Conservation (phyloP, 2,888 invertebrate genomes). For the Didymodactylos carnosus region DNA sequence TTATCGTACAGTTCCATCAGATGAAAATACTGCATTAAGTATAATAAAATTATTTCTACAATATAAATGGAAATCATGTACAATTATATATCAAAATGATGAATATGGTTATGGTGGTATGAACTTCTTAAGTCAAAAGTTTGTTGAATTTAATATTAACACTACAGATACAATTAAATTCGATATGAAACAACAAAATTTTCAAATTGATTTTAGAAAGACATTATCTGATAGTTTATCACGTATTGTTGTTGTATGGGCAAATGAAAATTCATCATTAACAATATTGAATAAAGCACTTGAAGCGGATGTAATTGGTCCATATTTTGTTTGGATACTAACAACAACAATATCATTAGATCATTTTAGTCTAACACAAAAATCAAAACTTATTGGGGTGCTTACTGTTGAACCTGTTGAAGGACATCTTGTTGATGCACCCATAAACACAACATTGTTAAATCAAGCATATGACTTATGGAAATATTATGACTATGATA, state of each 20-base stretch:
- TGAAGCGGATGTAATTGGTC: not conserved
- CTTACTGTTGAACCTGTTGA: not conserved
- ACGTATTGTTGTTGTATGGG: not conserved
- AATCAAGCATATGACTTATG: not conserved
- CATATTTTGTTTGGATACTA: not conserved
- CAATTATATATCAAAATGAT: not conserved
- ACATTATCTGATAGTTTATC: not conserved
- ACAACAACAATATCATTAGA: not conserved
- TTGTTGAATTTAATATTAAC: not conserved
- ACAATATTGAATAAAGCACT: not conserved
- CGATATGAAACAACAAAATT: not conserved
- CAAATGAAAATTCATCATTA: not conserved
- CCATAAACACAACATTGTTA: not conserved
- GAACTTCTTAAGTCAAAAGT: not conserved
- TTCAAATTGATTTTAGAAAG: not conserved
- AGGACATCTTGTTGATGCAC: no score
- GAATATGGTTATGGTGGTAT: not conserved
- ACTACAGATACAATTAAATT: not conserved
- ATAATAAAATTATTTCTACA: not conserved
- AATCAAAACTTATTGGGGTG: not conserved
- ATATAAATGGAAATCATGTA: not conserved
- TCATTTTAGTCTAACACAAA: not conserved
- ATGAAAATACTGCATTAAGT: not conserved
- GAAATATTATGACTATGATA: not conserved
- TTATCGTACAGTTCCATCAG: not conserved